These are phyloP conservation scores for Diploscapter pachys DNA, from an alignment of 1,140 invertebrate genomes.

Conservation along the genomic window DNA sequence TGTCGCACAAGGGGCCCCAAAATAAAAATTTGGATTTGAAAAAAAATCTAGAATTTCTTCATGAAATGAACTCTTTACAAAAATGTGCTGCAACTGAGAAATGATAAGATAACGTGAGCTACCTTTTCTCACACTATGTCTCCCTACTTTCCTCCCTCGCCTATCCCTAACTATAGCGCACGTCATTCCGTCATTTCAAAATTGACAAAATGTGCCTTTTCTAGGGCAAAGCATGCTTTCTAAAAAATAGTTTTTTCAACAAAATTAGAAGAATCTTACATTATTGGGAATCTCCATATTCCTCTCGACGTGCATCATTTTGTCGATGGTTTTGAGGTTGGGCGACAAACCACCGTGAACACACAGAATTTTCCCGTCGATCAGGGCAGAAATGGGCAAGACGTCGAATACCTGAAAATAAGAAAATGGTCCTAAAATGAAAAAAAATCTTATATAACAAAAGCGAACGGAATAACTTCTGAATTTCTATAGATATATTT, in stretches of 20 bases:
- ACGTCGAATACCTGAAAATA: conserved; percentile 54
- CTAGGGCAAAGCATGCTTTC: background rate
- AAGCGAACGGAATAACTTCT: too few species aligned
- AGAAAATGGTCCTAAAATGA: conserved; percentile 4
- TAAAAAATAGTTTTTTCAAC: background rate
- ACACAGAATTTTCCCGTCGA: conserved; percentile 54
- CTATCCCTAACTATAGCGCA: too few species aligned
- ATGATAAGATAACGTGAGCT: too few species aligned
- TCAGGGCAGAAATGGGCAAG: conserved; percentile 52
- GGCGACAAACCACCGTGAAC: conserved; percentile 57
- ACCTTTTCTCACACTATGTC: too few species aligned
- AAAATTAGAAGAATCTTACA: conserved; percentile 2
- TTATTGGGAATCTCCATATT: conserved; percentile 50
- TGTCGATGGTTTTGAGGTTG: conserved; percentile 47
- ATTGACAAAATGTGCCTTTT: background rate
- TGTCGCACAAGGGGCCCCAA: conserved; percentile 51
- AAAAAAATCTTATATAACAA: background rate
- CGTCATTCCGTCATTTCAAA: too few species aligned
- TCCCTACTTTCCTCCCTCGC: too few species aligned
- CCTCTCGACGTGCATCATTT: conserved; percentile 44
- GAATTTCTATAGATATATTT: background rate
- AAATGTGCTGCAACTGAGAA: too few species aligned
- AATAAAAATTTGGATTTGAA: background rate
- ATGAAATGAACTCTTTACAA: background rate
- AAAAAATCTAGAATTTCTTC: background rate